phyloP scores from a whole-genome alignment of 2,888 invertebrate genomes.

The Onthophagus sagittarius region DNA sequence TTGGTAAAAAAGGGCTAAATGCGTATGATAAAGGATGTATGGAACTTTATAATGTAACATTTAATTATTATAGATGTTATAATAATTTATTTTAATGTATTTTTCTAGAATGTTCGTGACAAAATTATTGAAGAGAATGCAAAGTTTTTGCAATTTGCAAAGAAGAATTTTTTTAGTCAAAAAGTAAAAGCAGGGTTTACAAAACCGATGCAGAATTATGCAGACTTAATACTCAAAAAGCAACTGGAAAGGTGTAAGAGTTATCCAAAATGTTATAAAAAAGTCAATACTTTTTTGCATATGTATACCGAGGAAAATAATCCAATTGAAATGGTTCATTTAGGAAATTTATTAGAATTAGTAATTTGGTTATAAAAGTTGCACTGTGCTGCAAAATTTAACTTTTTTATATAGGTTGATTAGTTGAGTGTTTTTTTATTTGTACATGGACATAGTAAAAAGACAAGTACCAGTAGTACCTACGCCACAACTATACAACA shows the following conservation, averaged over 20 bases:
- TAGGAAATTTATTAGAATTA: conserved; percentile 32
- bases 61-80: background rate
- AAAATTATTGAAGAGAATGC: conserved; percentile 22
- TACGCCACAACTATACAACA: no score
- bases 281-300: conserved; percentile 28
- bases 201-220: conserved; percentile 8
- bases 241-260: conserved; percentile 29
- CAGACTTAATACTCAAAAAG: conserved; percentile 27
- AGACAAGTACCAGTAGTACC: no score
- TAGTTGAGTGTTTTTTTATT: no score
- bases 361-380: conserved; percentile 29
- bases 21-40: conserved; percentile 15
- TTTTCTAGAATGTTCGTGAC: conserved; percentile 19
- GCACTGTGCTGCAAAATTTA: no score
- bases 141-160: conserved; percentile 21
- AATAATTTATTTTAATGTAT: background rate
- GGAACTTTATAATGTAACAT: conserved; percentile 20
- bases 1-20: conserved; percentile 12
- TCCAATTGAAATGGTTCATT: conserved; percentile 31
- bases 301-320: conserved; percentile 31
- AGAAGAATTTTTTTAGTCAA: conserved; percentile 11
- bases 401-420: no score
- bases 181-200: conserved; percentile 4
- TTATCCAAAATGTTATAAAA: conserved; percentile 35
- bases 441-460: no score